Base-by-base conservation (phyloP, 2,113 vertebrate species). In the Callipepla squamata region DNA sequence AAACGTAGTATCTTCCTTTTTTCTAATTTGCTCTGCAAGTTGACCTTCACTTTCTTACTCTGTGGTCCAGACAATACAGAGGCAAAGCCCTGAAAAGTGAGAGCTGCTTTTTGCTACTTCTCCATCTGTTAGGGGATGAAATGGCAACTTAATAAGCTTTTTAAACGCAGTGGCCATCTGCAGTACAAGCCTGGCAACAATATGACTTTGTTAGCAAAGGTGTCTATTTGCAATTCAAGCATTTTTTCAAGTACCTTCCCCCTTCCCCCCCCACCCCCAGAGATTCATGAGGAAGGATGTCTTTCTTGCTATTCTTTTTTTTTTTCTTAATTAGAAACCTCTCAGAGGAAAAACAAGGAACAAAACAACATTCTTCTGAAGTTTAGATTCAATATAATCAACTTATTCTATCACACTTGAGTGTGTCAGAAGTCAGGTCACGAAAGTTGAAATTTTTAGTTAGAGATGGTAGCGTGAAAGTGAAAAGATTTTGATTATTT, bases 71-170 rank as follows among this genome's bases (percentile, higher is more conserved):
- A 30, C 69, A 88, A 21, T n/a, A 68, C 6, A 15, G 58, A 72
- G 67, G 21, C 47, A 76, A 50, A 78, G 44, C 42, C 47, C 61
- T 88, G 95, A 50, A 95, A 96, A 93, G 22, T 1, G 30, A 96
- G 62, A 80, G 58, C 62, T 42, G 65, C n/a, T 30, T 57, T 70
- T 42, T 66, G 45, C 68, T 67, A n/a, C 25, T 91, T 34, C 25
- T 34, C 95, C 96, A 90, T 92, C 96, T 97, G 96, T 4, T 75
- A 25, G 4, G 16, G 76, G 50, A 58, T 40, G 53, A 85, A 59
- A 40, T 6, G 7, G 94, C 79, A 96, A 97, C 47, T 47, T 13
- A 32, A 97, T 81, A 65, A 26, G 65, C 66, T 90, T 77, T 53
- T 88, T 55, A 62, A 61, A 59, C 23, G 20, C 36, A 81, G 51